phyloP scores from a whole-genome alignment of 2,113 vertebrate species.

The Hypanus sabinus region DNA sequence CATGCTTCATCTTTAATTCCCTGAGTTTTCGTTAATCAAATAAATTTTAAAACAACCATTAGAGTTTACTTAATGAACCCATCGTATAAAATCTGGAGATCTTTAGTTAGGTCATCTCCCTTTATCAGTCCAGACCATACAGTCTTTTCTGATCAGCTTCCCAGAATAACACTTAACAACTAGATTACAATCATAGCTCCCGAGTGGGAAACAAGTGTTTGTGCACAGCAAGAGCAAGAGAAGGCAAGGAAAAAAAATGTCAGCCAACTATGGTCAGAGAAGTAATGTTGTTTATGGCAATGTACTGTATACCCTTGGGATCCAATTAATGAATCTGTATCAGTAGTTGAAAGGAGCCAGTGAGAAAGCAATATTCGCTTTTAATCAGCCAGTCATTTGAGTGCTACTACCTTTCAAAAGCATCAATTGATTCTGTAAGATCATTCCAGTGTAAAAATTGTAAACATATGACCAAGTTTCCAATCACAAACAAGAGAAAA shows the following conservation, averaged over 20 bases:
- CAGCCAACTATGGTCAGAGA: neutral
- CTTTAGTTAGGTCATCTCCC: too few species aligned
- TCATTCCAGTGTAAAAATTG: neutral
- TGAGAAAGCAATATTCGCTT: neutral
- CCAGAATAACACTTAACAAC: neutral
- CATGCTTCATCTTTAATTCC: neutral
- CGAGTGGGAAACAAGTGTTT: neutral
- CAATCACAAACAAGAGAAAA: too few species aligned
- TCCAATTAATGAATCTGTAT: neutral
- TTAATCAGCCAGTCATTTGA: neutral
- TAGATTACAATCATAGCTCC: neutral
- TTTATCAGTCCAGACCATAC: neutral
- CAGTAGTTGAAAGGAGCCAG: neutral
- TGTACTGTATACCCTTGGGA: neutral
- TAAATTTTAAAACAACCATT: too few species aligned
- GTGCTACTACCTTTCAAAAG: neutral
- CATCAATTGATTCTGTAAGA: neutral
- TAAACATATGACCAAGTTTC: neutral
- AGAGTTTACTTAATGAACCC: too few species aligned
- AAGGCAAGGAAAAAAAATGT: neutral
- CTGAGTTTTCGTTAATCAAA: neutral
- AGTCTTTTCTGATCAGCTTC: neutral
- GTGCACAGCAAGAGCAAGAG: too few species aligned
- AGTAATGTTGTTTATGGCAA: neutral
- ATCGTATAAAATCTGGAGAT: too few species aligned